These are phyloP conservation scores for Maccullochella peelii DNA, from an alignment of 2,113 vertebrate genomes.

Conservation along the genomic window DNA sequence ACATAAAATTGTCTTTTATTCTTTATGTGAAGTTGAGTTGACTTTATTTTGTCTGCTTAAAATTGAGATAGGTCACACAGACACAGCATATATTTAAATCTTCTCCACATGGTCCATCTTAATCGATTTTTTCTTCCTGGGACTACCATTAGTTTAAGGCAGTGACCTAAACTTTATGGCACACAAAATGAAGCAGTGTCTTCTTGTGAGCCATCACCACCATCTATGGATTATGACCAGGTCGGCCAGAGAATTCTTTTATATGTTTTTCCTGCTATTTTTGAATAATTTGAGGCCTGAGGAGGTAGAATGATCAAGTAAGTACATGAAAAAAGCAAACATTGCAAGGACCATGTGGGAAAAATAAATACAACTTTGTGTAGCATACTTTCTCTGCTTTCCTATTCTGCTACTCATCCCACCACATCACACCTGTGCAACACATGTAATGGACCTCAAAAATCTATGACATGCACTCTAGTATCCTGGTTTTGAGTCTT, in stretches of 20 bases:
- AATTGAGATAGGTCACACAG: not conserved
- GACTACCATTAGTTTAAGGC: constrained; percentile 4
- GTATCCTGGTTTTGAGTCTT: not conserved
- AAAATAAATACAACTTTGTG: not conserved
- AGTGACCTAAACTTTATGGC: not conserved
- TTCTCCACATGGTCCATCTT: not conserved
- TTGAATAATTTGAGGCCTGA: not conserved
- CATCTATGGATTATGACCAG: not conserved
- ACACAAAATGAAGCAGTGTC: not conserved
- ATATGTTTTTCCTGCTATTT: not conserved
- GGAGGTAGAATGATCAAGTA: not conserved
- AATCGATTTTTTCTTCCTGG: not conserved
- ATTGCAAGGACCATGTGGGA: not conserved
- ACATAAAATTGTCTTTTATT: not conserved
- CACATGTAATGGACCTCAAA: not conserved
- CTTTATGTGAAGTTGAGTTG: not conserved
- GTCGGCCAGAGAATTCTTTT: not conserved
- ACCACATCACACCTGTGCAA: not conserved
- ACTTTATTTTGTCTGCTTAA: constrained; percentile 1
- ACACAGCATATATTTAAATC: constrained; percentile 20
- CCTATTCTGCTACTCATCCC: not conserved
- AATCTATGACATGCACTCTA: not conserved
- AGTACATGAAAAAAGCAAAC: not conserved
- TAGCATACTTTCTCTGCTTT: not conserved
- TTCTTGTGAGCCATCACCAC: not conserved